A percentile compares a stretch with the other conserved stretches of the same genome.
Evolutionary conservation across 2,113 vertebrate species (phyloP).

Genomic region (Cricetomys ansorgei): DNA sequence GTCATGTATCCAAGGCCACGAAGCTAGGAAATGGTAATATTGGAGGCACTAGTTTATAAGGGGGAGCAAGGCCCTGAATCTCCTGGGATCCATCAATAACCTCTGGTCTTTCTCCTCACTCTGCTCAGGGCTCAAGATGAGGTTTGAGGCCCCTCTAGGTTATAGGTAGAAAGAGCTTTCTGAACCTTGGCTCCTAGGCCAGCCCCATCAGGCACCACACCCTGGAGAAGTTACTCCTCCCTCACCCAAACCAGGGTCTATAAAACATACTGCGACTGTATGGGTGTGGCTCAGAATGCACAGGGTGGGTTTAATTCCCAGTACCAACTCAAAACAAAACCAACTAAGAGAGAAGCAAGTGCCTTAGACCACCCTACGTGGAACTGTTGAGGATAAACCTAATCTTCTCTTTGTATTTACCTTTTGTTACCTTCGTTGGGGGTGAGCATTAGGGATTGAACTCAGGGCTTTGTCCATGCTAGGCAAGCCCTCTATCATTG

Average conservation of each 20-base stretch:
- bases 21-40: fast-evolving
- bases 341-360: not conserved
- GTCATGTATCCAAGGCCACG: fast-evolving
- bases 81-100: not conserved
- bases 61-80: not conserved
- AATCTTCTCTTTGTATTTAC: not conserved
- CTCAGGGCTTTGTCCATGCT: not conserved
- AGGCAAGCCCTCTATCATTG: not conserved
- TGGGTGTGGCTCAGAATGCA: not conserved
- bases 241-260: not conserved
- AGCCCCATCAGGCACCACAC: not conserved
- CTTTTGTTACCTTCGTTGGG: not conserved
- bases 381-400: not conserved
- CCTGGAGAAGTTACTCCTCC: not conserved
- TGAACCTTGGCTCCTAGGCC: not conserved
- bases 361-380: not conserved
- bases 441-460: not conserved
- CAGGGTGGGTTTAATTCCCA: not conserved
- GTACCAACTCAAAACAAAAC: not conserved
- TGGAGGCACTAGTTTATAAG: too few relatives aligned
- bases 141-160: fast-evolving
- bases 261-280: not conserved
- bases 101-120: not conserved
- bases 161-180: not conserved
- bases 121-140: not conserved